Base-by-base conservation (phyloP, 1,140 invertebrate species). In the Akabosia matsudoensis region DNA sequence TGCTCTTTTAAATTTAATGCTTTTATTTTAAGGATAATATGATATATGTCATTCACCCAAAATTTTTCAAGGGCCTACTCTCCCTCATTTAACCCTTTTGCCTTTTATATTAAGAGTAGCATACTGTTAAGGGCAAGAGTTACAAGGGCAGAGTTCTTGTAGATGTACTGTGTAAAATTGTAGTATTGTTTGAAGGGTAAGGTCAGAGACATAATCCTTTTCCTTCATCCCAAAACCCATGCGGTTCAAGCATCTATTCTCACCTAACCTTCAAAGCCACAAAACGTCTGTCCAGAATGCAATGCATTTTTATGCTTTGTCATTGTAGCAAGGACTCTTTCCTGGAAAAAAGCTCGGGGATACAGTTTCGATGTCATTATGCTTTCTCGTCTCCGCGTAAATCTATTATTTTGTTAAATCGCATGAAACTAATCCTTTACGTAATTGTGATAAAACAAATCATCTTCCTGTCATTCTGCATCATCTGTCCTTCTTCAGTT, bases 201-300 rank as follows among this genome's bases (percentile, higher is more conserved):
- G 61, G 61, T 67, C 61, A 67, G n/a, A n/a, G n/a, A n/a, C 10
- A 67, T 31, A 67, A 28, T 67, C 61, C 61, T 61, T 61, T 24
- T 30, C 61, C 7, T 30, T 67, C 31, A 24, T 10, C 26, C 24
- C 7, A 67, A 67, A 67, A 61, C n/a, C 7, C 18, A 18, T 45
- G 37, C 18, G 37, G 37, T 45, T 45, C n/a, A 45, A 7, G 7
- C 37, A 18, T 45, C 18, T 18, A 45, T 18, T 45, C 37, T 18
- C 18, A 45, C n/a, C 18, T 45, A 45, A 45, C 37, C 37, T 45
- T 45, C 37, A 10, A 45, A n/a, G n/a, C 37, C 7, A 45, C 7
- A 7, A 45, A 45, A 45, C 37, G 7, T 10, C 37, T 45, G 7
- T 18, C 7, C 18, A 45, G 7, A 45, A 45, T 45, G 37, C 37